Evolutionary conservation across 2,113 vertebrate species (phyloP).

Genomic region (Urocynchramus pylzowi): DNA sequence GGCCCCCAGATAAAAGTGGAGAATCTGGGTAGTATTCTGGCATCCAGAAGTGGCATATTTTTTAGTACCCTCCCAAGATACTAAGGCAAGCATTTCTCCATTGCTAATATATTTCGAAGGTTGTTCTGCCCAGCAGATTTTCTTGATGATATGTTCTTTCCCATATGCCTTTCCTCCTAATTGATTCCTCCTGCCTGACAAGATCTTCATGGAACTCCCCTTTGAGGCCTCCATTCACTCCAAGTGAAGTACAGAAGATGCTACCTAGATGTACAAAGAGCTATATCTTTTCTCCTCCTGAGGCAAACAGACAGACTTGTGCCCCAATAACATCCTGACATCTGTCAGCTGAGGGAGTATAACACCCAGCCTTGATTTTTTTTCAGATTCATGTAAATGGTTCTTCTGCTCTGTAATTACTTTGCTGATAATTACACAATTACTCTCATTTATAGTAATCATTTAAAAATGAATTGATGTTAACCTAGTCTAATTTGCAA

Average conservation of each 20-base stretch:
- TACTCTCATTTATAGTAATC: slow-evolving; percentile 68
- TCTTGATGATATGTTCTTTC: background rate
- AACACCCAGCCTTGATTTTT: slow-evolving; percentile 18
- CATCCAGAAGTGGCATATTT: background rate
- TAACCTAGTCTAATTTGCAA: slow-evolving; percentile 66
- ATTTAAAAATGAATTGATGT: slow-evolving; percentile 56
- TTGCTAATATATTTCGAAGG: background rate
- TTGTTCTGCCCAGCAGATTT: background rate
- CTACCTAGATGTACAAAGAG: background rate
- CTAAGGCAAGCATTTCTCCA: background rate
- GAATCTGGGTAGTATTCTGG: background rate
- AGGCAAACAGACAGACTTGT: background rate
- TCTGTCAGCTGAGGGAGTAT: background rate
- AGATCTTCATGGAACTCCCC: background rate
- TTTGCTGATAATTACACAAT: slow-evolving; percentile 72
- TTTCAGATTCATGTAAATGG: slow-evolving; percentile 62
- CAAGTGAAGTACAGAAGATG: background rate
- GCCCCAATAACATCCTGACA: background rate
- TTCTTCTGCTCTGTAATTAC: slow-evolving; percentile 63
- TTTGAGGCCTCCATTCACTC: background rate
- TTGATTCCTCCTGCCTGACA: background rate
- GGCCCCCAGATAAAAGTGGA: background rate
- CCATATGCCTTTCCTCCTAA: background rate
- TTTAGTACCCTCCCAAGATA: background rate
- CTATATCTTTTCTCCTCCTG: background rate